Base-by-base conservation (phyloP, 2,113 vertebrate species). In the Pelmatolapia mariae region DNA sequence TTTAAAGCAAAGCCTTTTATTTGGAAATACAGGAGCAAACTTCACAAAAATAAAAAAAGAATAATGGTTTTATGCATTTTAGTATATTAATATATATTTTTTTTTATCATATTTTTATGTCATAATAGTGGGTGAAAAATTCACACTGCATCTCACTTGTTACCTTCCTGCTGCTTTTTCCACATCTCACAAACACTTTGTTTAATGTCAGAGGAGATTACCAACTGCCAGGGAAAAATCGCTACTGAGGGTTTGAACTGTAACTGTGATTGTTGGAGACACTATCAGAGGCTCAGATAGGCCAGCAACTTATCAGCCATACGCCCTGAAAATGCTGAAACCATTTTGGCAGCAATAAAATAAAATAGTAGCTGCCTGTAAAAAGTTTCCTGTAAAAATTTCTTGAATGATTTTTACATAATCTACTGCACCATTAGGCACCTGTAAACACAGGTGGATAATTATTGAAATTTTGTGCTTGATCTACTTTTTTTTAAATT, bases 361-460 rank as follows among this genome's bases (percentile, higher is more conserved):
- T 19, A 33, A 61, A 31, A 61, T 61, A 59, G 1, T 33, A 61
- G 57, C 57, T 61, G 8, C 15, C 57, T 61, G 57, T 61, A 61
- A 31, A 61, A 18, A 10, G 29, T 33, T 10, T 33, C 5, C 26
- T 4, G 57, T 31, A 31, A 31, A 31, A 31, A 10, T 33, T 2
- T 33, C 33, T n/a, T 66, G 18, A 66, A n/a, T 63, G 31, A 38
- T 36, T 66, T 63, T 66, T 7, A 66, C 18, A 19, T 31, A 31
- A 16, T 63, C 0, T 66, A 5, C 61, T 66, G 61, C 31, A 4
- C 10, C 59, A 3, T 63, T 63, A 33, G 0, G 0, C 10, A 63
- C 4, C 31, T n/a, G 18, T 7, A 38, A 66, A 38, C 31, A 66
- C 10, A 66, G 18, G 2, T n/a, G 61, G 31, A 66, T n/a, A 66